Conservation (phyloP, 2,888 invertebrate genomes). For the Dorcus parallelipipedus region DNA sequence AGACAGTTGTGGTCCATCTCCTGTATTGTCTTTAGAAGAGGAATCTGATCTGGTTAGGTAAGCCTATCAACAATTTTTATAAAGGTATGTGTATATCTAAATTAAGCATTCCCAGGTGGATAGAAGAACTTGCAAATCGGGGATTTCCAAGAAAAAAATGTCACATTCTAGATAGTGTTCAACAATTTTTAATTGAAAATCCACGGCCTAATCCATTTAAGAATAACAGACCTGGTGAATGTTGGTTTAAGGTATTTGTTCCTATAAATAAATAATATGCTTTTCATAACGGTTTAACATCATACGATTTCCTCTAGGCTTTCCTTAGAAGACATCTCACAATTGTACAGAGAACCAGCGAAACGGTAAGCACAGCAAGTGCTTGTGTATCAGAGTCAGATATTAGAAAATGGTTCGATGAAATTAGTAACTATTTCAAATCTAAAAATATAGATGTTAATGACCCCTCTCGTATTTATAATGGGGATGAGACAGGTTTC, state of each 20-base stretch:
- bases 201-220: conserved; percentile 21
- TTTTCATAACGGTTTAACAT: no score
- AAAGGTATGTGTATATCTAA: conserved; percentile 1
- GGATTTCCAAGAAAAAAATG: conserved; percentile 14
- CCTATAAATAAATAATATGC: no score
- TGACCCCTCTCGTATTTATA: conserved; percentile 30
- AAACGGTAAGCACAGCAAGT: conserved; percentile 32
- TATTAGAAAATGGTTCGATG: conserved; percentile 33
- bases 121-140: conserved; percentile 5
- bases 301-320: background rate
- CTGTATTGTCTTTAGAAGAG: no score
- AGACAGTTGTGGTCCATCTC: no score
- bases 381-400: conserved; percentile 32
- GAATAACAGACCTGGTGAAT: conserved; percentile 19
- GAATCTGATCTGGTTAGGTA: no score
- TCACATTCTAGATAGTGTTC: conserved; percentile 16
- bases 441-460: conserved; percentile 20
- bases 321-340: conserved; percentile 33
- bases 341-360: conserved; percentile 25
- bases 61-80: background rate
- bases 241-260: conserved; percentile 20
- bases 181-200: conserved; percentile 19
- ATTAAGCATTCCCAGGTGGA: background rate
- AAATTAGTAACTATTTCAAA: conserved; percentile 24
- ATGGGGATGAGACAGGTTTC: conserved; percentile 33